Base-by-base conservation (phyloP, 2,888 invertebrate genomes). In the Erebia aethiops region DNA sequence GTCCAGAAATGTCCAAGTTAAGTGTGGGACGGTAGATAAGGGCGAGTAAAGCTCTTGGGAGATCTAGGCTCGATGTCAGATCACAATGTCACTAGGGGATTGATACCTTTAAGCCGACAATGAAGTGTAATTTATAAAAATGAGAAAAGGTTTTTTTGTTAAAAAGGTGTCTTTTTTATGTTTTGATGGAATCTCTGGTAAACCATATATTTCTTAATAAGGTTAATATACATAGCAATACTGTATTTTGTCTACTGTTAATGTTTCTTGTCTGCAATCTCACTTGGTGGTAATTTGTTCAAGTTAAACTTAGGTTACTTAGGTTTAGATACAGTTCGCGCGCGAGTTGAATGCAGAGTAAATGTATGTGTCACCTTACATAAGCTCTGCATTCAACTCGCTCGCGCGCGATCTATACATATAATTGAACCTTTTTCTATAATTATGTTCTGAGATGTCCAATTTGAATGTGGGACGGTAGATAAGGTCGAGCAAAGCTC, bases 21-120 rank as follows among this genome's bases (percentile, higher is more conserved):
- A 46, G 49, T 62, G 62, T 46, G 46, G 62, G 43, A 2, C 8
- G 41, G 41, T 8, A 62, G 62, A 62, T 62, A 62, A 49, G 49
- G 49, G 8, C 62, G 46, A 62, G 11, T 57, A 26, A 61, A 62
- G 46, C 62, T 46, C 62, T 62, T 8, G 62, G 62, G 62, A 62
- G 62, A 62, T 49, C 8, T 18, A 46, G 62, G 49, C 18, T 49
- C 14, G 21, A 14, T 26, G 62, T 62, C 62, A 62, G 21, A 62
- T 49, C 62, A 14, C 26, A 49, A 18, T 46, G 62, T 49, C 62
- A 21, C 49, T 21, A 16, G 62, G 21, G 62, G 46, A 49, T 62
- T 62, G 46, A 62, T 62, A 62, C 46, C 46, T 46, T 4, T n/a
- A 46, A 46, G 46, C 21, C 49, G 46, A 13, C 43, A 62, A 56